Base-by-base conservation (phyloP, 2,888 invertebrate species). In the Deilephila elpenor region DNA sequence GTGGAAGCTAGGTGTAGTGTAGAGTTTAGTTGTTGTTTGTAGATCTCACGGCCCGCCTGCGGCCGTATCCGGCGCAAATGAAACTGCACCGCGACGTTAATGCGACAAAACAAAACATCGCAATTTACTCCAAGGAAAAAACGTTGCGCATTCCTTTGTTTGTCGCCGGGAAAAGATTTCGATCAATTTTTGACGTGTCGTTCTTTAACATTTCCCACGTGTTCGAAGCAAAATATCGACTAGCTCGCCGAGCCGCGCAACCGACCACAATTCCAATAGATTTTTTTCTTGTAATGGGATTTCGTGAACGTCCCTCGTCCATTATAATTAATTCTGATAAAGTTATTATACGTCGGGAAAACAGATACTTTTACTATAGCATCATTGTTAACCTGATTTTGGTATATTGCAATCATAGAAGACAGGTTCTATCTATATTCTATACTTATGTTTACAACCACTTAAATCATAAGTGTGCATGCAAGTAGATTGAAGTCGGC, bases 1-100 rank as follows among this genome's bases (percentile, higher is more conserved):
- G 82, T 80, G 84, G 20, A 51, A 67, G 67, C 44, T 67, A 56
- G 56, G 17, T 53, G 37, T 7, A 37, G 37, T 44, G 44, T 44
- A 44, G 44, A 44, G 44, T 44, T n/a, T 56, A 37, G 67, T 44
- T 34, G 64, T 81, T 93, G 88, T 93, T 92, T 92, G 89, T 87
- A 74, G 84, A 92, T 93, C 93, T 89, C 93, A 93, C 91, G 88
- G 79, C 80, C 78, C 78, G 75, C 80, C 80, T 81, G 79, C 25
- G 20, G 79, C 76, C 78, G 86, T 86, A 88, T 91, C 91, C 91
- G 89, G 88, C 84, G 86, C 84, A 80, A 86, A 86, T 79, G 78
- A 67, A 67, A 29, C 80, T 81, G 78, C 78, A 75, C 76, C 76
- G 79, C 79, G 76, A 78, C 80, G 74, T 71, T 71, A 71, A 71